phyloP scores from a whole-genome alignment of 2,113 vertebrate species.

The Sardina pilchardus region DNA sequence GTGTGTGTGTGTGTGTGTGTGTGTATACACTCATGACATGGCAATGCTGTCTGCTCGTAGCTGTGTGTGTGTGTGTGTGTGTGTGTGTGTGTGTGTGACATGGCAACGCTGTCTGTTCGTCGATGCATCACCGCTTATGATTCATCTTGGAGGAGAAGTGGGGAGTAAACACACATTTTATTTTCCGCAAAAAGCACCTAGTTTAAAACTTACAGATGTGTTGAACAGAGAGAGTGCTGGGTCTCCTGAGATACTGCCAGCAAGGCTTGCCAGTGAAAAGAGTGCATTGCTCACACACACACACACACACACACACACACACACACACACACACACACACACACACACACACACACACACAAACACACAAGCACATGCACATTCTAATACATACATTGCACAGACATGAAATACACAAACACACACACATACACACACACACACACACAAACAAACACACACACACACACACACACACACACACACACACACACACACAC shows the following conservation, averaged over 20 bases:
- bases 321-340: background rate
- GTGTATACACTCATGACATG: too few relatives aligned
- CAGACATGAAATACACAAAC: background rate
- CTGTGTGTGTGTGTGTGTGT: too few relatives aligned
- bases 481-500: constrained; percentile 2
- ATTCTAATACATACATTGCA: background rate
- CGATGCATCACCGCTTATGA: too few relatives aligned
- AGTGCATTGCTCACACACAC: background rate
- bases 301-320: background rate
- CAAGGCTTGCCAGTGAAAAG: background rate
- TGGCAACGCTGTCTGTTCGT: too few relatives aligned
- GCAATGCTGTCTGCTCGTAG: too few relatives aligned
- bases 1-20: too few relatives aligned
- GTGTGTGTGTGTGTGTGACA: too few relatives aligned
- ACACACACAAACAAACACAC: background rate
- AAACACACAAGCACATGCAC: too few relatives aligned
- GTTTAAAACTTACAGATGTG: too few relatives aligned
- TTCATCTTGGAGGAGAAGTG: too few relatives aligned
- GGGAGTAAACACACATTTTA: too few relatives aligned
- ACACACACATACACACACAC: background rate
- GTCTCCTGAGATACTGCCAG: background rate
- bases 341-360: background rate
- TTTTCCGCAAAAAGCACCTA: too few relatives aligned
- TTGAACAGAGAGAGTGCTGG: background rate
- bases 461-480: background rate